phyloP scores from a whole-genome alignment of 2,888 invertebrate genomes.

The Megastigmus dorsalis region DNA sequence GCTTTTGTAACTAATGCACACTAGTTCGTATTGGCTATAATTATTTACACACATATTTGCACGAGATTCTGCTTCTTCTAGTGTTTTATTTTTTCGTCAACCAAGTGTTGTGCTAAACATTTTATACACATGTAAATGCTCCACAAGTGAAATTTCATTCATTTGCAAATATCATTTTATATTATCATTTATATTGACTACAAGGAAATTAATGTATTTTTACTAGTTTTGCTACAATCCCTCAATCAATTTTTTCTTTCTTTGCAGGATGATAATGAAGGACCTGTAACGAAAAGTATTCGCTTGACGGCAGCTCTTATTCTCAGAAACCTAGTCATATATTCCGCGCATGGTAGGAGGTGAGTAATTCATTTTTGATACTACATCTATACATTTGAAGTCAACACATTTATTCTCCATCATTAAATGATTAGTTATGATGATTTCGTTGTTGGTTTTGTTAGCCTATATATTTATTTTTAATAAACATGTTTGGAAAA shows the following conservation, averaged over 20 bases:
- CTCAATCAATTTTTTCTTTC: conserved; percentile 11
- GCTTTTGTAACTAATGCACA: conserved; percentile 60
- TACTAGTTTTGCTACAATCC: too few relatives aligned
- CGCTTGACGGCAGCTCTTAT: conserved; percentile 97
- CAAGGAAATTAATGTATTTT: not conserved
- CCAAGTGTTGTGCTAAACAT: conserved; percentile 27
- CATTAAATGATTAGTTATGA: too few relatives aligned
- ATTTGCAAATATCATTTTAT: conserved; percentile 43
- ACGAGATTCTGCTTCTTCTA: conserved; percentile 50
- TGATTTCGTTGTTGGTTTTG: too few relatives aligned
- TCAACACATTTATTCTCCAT: too few relatives aligned
- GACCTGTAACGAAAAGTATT: conserved; percentile 99
- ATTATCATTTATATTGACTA: conserved; percentile 35
- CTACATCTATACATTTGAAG: too few relatives aligned
- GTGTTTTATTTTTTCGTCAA: conserved; percentile 20
- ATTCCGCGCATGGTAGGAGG: conserved; percentile 94
- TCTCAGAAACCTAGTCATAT: conserved; percentile 96
- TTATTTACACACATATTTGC: conserved; percentile 47
- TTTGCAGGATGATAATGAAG: conserved; percentile 96
- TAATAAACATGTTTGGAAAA: too few relatives aligned
- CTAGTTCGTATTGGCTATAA: conserved; percentile 45
- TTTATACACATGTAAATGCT: conserved; percentile 29
- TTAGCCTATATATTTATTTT: too few relatives aligned
- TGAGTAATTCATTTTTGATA: conserved; percentile 74
- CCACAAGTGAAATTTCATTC: conserved; percentile 32